phyloP scores from a whole-genome alignment of 2,888 invertebrate species.

The Drosophila melanosoma region DNA sequence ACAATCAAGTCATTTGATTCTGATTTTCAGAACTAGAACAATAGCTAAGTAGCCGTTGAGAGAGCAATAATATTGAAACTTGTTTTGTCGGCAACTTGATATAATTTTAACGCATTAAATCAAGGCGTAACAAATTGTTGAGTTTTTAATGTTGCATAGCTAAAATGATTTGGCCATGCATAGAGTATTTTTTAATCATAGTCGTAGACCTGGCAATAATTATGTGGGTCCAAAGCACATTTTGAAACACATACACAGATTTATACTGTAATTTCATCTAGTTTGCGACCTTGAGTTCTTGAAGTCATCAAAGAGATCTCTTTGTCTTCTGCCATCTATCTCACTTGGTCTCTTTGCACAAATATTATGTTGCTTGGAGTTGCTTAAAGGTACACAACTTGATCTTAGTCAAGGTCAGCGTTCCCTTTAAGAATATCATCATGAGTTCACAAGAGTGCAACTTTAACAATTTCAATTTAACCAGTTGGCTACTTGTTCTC shows the following conservation, averaged over 20 bases:
- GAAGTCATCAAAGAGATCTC: slow-evolving; percentile 25
- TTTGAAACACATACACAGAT: slow-evolving; percentile 25
- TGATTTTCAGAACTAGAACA: slow-evolving; percentile 50
- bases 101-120: slow-evolving; percentile 50
- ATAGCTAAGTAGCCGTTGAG: slow-evolving; percentile 31
- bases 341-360: neutral
- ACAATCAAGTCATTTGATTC: slow-evolving; percentile 55
- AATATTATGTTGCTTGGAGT: neutral
- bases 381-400: slow-evolving; percentile 25
- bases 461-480: slow-evolving; percentile 12
- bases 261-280: slow-evolving; percentile 48
- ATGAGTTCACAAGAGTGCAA: slow-evolving; percentile 36
- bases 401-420: slow-evolving; percentile 58
- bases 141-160: slow-evolving; percentile 22
- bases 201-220: slow-evolving; percentile 34
- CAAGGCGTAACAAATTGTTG: slow-evolving; percentile 40
- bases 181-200: slow-evolving; percentile 31
- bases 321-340: neutral
- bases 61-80: slow-evolving; percentile 22
- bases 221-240: slow-evolving; percentile 35
- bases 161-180: slow-evolving; percentile 22
- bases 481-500: slow-evolving; percentile 34
- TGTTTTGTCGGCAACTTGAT: slow-evolving; percentile 33
- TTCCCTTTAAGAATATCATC: slow-evolving; percentile 33
- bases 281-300: slow-evolving; percentile 51